A percentile compares a stretch with the other conserved stretches of the same genome.
Conservation (phyloP, 2,113 vertebrate species). For the Ceyx margarethae region DNA sequence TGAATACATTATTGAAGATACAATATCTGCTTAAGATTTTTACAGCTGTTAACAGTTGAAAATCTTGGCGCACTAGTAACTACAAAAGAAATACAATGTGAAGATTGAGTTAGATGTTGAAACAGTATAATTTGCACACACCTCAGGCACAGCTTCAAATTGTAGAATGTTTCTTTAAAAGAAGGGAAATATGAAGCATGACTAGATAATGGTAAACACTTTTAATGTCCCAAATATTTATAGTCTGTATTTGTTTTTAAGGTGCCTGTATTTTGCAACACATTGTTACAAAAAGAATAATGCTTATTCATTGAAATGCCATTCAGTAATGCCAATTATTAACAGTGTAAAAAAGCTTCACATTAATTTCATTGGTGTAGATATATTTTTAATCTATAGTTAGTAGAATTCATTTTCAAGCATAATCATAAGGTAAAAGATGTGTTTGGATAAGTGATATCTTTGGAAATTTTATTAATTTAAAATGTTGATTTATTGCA, state of each 20-base stretch:
- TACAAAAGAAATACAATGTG: slow-evolving; percentile 23
- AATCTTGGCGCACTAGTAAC: slow-evolving; percentile 13
- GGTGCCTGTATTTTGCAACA: slow-evolving; percentile 56
- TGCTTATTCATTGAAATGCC: slow-evolving; percentile 30
- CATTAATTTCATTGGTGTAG: background rate
- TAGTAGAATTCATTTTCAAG: slow-evolving; percentile 20
- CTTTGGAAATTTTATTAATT: slow-evolving; percentile 14
- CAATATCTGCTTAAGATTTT: background rate
- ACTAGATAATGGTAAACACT: slow-evolving; percentile 13
- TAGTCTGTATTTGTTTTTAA: slow-evolving; percentile 45
- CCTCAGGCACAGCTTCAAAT: slow-evolving; percentile 3
- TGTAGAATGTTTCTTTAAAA: slow-evolving; percentile 40
- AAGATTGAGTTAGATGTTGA: slow-evolving; percentile 29
- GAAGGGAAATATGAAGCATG: slow-evolving; percentile 29
- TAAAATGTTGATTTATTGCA: slow-evolving; percentile 28
- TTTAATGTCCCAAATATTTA: background rate
- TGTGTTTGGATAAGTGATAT: background rate
- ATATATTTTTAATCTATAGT: background rate
- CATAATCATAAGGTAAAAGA: slow-evolving; percentile 33
- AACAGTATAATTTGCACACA: slow-evolving; percentile 33
- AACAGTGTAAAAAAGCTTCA: slow-evolving; percentile 10
- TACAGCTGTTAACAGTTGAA: slow-evolving; percentile 9
- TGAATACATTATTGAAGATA: background rate
- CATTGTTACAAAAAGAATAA: slow-evolving; percentile 20
- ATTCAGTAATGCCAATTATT: slow-evolving; percentile 37